Evolutionary conservation across 2,888 invertebrate genomes (phyloP), one percentile per base, ranked within the genome.

Genomic region (Syrista parreyssii): DNA sequence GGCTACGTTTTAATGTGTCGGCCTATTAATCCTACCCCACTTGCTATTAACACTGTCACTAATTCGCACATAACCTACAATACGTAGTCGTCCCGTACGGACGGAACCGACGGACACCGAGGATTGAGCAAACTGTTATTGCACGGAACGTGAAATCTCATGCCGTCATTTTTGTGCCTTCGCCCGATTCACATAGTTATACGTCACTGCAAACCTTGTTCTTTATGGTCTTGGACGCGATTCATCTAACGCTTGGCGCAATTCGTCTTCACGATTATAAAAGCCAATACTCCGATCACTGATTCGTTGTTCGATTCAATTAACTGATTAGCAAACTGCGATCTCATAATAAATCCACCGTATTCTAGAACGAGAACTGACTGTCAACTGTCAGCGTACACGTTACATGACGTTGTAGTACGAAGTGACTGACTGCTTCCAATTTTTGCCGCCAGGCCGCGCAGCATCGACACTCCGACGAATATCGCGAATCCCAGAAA

Each of bases 51-150:
- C 55, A 23, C 23, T 55, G 55, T 55, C 23, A 55, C 55, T 55
- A 55, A 9, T 55, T 55, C 9, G 55, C 55, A 55, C 23, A 55
- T 55, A 71, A 31, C 71, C 71, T 71, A 71, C 32, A 31, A 33
- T 78, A 78, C 75, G 75, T 68, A 76, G 55, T 78, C 68, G 77
- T 76, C 80, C 80, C 81, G 86, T 84, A 89, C 88, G 88, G 89
- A 89, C 88, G 88, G 88, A 23, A 88, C 89, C 89, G 88, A 91
- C 88, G 89, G 88, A 91, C 88, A 88, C 86, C 88, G 87, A 89
- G 89, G 87, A 89, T 91, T 89, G 89, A 91, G 90, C 89, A 89
- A 89, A 89, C 86, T 88, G 87, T 89, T 90, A 88, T 89, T 89
- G 89, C 89, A 89, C 88, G 87, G 86, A 90, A 89, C 89, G 89